These are phyloP conservation scores for Hyalella azteca DNA, from an alignment of 2,888 invertebrate species.

Conservation along the genomic window DNA sequence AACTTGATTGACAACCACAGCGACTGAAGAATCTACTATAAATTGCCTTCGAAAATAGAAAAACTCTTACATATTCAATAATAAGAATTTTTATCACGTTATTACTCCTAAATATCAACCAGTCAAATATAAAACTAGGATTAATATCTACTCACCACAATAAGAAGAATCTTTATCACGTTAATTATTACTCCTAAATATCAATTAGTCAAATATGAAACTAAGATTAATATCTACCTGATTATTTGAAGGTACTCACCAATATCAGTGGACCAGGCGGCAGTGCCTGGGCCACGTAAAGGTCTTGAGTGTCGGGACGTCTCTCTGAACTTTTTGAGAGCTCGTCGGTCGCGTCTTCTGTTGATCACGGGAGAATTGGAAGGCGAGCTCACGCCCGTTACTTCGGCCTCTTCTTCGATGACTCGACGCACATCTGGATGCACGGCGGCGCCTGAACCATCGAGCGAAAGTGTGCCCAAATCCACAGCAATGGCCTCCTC, in stretches of 20 bases:
- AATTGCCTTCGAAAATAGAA: too few species aligned
- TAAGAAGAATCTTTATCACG: too few species aligned
- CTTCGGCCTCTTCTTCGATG: constrained; percentile 20
- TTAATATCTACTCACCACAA: too few species aligned
- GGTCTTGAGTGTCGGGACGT: constrained; percentile 35
- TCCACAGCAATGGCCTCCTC: constrained; percentile 24
- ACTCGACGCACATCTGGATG: constrained; percentile 18
- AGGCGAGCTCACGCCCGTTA: neutral
- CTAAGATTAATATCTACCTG: too few species aligned
- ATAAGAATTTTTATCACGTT: too few species aligned
- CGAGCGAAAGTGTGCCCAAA: constrained; percentile 24
- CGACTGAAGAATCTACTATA: too few species aligned
- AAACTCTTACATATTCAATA: too few species aligned
- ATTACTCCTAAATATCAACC: too few species aligned
- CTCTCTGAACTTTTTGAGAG: constrained; percentile 40
- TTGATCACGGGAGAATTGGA: constrained; percentile 38
- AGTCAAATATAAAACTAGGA: too few species aligned
- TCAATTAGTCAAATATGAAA: too few species aligned
- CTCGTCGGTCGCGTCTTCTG: constrained; percentile 39
- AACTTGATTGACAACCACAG: too few species aligned
- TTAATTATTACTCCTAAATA: too few species aligned
- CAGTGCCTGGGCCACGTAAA: neutral
- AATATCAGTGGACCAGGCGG: constrained; percentile 13
- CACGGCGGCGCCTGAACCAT: neutral
- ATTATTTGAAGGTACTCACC: constrained; percentile 1